Evolutionary conservation across 2,888 invertebrate species (phyloP).

Genomic region (Sepiola atlantica): DNA sequence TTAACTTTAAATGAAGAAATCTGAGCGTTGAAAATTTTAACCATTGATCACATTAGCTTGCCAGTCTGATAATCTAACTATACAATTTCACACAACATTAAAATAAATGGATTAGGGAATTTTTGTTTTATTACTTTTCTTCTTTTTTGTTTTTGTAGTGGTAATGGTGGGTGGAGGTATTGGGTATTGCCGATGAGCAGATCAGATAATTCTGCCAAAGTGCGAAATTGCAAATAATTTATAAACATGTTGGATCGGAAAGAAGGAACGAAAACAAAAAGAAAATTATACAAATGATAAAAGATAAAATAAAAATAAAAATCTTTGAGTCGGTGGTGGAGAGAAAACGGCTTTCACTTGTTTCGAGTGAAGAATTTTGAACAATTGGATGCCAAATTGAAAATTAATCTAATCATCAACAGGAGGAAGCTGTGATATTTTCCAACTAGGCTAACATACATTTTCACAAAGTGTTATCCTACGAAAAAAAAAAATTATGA

Average conservation of each 20-base stretch:
- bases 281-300: background rate
- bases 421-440: background rate
- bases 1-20: background rate
- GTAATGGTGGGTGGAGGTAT: background rate
- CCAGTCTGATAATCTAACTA: background rate
- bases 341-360: background rate
- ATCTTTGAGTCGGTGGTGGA: no score
- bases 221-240: slow-evolving; percentile 21
- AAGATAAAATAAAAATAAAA: no score
- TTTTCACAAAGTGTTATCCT: background rate
- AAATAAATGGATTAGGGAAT: background rate
- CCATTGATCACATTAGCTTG: background rate
- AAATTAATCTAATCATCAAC: slow-evolving; percentile 8
- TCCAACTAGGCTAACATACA: background rate
- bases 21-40: background rate
- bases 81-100: background rate
- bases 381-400: background rate
- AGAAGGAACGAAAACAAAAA: background rate
- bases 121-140: background rate
- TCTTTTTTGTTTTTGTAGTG: background rate
- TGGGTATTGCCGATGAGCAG: background rate
- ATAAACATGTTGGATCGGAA: background rate
- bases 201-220: background rate
- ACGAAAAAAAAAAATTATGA: background rate
- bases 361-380: background rate